A percentile compares a stretch with the other conserved stretches of the same genome.
Conservation (phyloP, 2,113 vertebrate genomes). For the Paradoxurus hermaphroditus region DNA sequence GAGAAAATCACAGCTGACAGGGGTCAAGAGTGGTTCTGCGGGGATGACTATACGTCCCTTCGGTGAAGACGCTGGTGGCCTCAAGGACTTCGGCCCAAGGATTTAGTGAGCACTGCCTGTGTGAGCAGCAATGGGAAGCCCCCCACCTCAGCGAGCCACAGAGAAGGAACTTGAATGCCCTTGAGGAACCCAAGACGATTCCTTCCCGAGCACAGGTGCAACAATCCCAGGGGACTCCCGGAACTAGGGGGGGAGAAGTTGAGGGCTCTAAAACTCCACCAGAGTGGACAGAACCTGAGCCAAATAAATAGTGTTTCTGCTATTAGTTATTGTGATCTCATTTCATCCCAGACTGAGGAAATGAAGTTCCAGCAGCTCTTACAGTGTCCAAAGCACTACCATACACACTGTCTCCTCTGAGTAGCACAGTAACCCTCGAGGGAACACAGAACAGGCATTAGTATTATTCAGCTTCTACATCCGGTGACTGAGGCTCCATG, state of each 20-base stretch:
- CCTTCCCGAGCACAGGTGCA: neutral
- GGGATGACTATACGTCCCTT: neutral
- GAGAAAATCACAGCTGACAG: neutral
- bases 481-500: neutral
- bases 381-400: neutral
- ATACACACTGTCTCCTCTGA: neutral
- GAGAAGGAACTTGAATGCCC: neutral
- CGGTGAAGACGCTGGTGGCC: neutral
- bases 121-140: neutral
- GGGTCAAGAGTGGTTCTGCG: neutral
- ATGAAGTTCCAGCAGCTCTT: neutral
- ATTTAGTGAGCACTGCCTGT: neutral
- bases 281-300: neutral
- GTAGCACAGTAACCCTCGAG: neutral
- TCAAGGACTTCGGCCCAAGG: no score
- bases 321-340: neutral
- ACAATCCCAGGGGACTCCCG: neutral
- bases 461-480: neutral
- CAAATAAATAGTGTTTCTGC: neutral
- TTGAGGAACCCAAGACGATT: neutral
- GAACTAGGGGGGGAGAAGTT: neutral
- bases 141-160: neutral
- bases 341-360: neutral
- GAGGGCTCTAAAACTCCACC: neutral
- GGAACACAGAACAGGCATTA: neutral